Evolutionary conservation across 2,888 invertebrate species (phyloP), one percentile per base, ranked within the genome.

Genomic region (Ochropleura plecta): DNA sequence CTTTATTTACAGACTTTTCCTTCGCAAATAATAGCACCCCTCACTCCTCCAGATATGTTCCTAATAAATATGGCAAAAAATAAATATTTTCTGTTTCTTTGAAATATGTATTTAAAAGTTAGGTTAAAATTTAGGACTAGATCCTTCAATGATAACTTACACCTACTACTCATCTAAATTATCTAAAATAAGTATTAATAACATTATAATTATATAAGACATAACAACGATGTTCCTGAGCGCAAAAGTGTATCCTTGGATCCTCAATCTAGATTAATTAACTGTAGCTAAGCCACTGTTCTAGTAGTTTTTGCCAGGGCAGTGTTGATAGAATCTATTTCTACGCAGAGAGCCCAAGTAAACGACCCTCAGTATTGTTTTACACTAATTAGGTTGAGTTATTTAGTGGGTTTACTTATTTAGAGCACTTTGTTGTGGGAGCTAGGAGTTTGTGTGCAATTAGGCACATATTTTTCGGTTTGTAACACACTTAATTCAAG

Each of bases 341-440:
- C 78, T 71, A 73, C 72, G 51, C 69, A 48, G 67, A 68, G 18
- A 67, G n/a, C 73, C 74, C 81, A 73, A 80, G 78, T 62, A 84
- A 86, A 84, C 73, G 66, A 81, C 57, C 84, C 81, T 64, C 59
- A 20, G 75, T 81, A 81, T 84, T 86, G 86, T 81, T 78, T 64
- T 70, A 86, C 67, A 86, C 86, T 81, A 84, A 84, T 86, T 81
- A 84, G 68, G 49, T 73, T 75, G 78, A 86, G 75, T 86, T 81
- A 84, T 81, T 81, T 81, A 80, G 81, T 68, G 65, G 81, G 59
- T 81, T 84, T 77, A 73, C 59, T 86, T 71, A 77, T 77, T 77
- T 68, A 65, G 30, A 70, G 10, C 20, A 59, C 60, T 77, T 73
- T 42, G 65, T 64, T 67, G 69, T 30, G 14, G 20, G 12, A 49